phyloP scores from a whole-genome alignment of 2,888 invertebrate species.

The Leucophora obtusa region DNA sequence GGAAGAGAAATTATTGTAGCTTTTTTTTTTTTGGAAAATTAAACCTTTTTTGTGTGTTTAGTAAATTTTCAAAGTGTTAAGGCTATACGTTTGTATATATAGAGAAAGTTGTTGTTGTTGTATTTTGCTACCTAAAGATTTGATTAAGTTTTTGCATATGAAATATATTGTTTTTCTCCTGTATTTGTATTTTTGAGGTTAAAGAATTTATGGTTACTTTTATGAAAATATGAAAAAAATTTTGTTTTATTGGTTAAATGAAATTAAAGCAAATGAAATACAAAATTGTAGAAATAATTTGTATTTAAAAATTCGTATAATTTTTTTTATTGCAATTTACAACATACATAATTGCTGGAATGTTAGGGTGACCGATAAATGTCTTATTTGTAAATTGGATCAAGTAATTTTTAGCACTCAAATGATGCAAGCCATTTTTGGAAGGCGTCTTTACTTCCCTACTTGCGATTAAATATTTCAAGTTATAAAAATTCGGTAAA shows the following conservation, averaged over 20 bases:
- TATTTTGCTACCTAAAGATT: not conserved
- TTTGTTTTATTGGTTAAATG: conserved; percentile 12
- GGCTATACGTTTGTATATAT: not conserved
- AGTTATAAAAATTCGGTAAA: no score
- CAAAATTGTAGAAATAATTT: not conserved
- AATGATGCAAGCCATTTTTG: no score
- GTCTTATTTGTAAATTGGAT: no score
- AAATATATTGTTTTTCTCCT: conserved; percentile 13
- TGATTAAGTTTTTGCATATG: conserved; percentile 39
- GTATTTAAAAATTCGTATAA: not conserved
- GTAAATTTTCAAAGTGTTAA: no score
- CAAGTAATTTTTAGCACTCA: no score
- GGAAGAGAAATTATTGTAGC: not conserved
- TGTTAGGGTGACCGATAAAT: no score
- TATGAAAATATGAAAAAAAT: conserved; percentile 21
- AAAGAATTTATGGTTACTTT: conserved; percentile 28
- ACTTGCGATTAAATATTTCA: no score
- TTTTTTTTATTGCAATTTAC: not conserved
- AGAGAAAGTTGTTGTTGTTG: not conserved
- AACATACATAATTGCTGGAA: no score
- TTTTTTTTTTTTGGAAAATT: no score
- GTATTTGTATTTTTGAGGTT: not conserved
- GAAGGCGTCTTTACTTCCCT: no score
- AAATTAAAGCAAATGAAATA: not conserved
- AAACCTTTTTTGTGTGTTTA: not conserved